Percentiles rank a stretch among this genome's conserved stretches.
These are phyloP conservation scores for Oreochromis niloticus DNA, from an alignment of 2,113 vertebrate genomes.

Conservation along the genomic window DNA sequence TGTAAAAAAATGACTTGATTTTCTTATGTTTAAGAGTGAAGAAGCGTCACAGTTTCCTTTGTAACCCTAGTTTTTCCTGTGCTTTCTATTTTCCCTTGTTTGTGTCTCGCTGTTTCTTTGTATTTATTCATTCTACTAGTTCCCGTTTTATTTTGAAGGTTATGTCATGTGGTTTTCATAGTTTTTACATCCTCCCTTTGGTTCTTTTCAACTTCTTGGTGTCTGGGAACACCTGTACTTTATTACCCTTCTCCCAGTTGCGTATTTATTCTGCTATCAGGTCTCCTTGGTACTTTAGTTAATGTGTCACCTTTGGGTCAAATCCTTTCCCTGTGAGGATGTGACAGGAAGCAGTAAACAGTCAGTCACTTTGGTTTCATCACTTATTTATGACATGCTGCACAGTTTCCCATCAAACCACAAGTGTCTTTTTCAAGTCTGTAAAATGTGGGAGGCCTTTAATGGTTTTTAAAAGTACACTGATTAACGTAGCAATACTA, in stretches of 20 bases:
- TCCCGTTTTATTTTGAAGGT: neutral
- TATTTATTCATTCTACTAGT: neutral
- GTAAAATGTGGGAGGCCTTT: neutral
- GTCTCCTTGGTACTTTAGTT: neutral
- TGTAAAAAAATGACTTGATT: neutral
- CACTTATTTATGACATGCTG: neutral
- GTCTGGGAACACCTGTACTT: neutral
- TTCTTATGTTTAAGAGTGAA: neutral
- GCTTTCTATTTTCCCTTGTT: neutral
- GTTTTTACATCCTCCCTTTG: neutral
- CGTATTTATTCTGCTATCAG: neutral
- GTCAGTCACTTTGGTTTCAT: neutral
- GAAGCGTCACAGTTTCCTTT: neutral
- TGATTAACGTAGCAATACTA: neutral
- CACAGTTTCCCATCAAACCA: neutral
- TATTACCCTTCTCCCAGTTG: neutral
- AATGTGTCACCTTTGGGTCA: neutral
- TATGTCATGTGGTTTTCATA: neutral
- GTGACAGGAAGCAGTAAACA: neutral
- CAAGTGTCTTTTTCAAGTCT: neutral
- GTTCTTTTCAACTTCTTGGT: neutral
- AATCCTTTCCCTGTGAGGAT: neutral
- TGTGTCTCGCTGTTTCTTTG: neutral
- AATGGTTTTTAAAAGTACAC: neutral
- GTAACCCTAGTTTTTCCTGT: neutral